Conservation (phyloP, 2,113 vertebrate species). For the Charina bottae region DNA sequence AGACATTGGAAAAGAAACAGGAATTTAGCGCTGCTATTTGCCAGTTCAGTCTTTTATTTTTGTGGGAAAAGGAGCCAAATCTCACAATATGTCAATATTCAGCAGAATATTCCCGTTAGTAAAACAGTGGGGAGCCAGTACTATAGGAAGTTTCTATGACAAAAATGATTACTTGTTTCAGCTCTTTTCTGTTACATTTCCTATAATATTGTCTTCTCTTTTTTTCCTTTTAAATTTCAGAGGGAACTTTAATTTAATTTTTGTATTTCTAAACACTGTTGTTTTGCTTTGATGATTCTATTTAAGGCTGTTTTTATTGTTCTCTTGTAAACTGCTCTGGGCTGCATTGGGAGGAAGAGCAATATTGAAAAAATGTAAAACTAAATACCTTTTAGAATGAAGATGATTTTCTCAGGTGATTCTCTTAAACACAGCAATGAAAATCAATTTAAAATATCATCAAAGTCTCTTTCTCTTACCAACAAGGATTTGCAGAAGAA, state of each 20-base stretch:
- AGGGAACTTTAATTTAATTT: not conserved
- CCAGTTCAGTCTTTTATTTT: too few species aligned
- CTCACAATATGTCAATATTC: too few species aligned
- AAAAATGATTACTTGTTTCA: not conserved
- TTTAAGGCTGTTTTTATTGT: not conserved
- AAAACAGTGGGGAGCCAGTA: not conserved
- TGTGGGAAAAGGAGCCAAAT: too few species aligned
- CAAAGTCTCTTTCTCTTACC: not conserved
- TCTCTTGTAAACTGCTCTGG: not conserved
- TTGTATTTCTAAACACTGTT: not conserved
- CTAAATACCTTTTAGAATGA: not conserved
- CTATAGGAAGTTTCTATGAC: not conserved
- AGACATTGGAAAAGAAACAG: too few species aligned
- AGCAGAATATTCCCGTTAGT: not conserved
- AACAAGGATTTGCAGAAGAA: not conserved
- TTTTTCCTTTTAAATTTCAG: not conserved
- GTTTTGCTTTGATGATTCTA: not conserved
- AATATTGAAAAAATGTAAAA: not conserved
- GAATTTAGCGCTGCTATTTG: too few species aligned
- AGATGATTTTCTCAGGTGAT: not conserved
- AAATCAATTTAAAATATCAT: not conserved
- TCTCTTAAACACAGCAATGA: not conserved
- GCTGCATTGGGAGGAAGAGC: not conserved
- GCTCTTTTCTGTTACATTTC: not conserved
- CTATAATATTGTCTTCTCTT: not conserved